Base-by-base conservation (phyloP, 2,113 vertebrate genomes). In the Boleophthalmus pectinirostris region DNA sequence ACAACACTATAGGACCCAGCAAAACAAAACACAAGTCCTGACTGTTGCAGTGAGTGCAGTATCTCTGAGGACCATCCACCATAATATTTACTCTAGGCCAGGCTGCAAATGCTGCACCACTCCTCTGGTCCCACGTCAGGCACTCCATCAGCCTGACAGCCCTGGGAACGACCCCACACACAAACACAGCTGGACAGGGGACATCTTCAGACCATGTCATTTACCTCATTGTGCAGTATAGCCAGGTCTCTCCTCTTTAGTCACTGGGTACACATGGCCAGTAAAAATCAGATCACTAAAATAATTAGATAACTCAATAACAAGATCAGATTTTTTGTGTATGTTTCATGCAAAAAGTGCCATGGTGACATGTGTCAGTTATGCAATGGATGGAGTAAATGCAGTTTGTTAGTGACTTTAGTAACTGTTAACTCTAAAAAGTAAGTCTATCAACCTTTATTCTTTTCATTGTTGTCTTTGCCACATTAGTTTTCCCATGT, bases 21-120 rank as follows among this genome's bases (percentile, higher is more conserved):
- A 43, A 43, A 43, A 43, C 4, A 43, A 43, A 43, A 43, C 38
- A 43, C 38, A 43, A 43, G 10, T 43, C 38, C 49, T 35, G 54
- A 25, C 35, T 66, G 75, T 74, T 79, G 76, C 79, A 64, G 76
- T 23, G 68, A 69, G 66, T 69, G 29, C n/a, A 35, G 24, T 3
- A 10, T 29, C 68, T 68, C 24, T 69, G 35, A 76, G 68, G 46
- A 73, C 80, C 83, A 78, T 70, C 53, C 72, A 15, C 81, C 82
- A 89, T 88, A 92, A 91, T 92, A 93, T 92, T 92, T 92, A 91
- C 90, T 88, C 80, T 84, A 79, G 70, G 38, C 81, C 87, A 88
- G 51, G 64, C 83, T 87, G 80, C 72, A 66, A 85, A 79, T 73
- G 83, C 85, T 79, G 84, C 82, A 87, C 67, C 77, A 82, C 77